phyloP scores from a whole-genome alignment of 2,888 invertebrate species.

The Phrixothrix hirtus region DNA sequence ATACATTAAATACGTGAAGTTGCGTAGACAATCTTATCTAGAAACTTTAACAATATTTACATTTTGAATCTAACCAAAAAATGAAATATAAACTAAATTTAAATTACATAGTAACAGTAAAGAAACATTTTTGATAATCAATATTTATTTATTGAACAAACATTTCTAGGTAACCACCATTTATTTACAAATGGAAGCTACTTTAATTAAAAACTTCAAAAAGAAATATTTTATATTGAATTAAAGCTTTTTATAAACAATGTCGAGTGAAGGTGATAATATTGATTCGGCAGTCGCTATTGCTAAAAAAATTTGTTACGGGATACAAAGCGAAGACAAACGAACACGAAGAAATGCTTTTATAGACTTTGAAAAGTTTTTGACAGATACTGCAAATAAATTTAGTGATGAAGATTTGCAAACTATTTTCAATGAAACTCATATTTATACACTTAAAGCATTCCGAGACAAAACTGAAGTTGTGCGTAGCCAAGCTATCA shows the following conservation, averaged over 20 bases:
- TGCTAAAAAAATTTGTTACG: conserved; percentile 44
- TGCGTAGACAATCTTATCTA: too few relatives aligned
- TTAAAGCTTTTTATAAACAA: too few relatives aligned
- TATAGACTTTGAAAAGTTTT: conserved; percentile 59
- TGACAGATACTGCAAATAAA: conserved; percentile 55
- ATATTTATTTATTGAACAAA: background rate
- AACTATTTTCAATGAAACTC: conserved; percentile 54
- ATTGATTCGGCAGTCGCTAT: conserved; percentile 20
- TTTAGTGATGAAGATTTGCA: conserved; percentile 52
- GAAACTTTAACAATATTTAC: too few relatives aligned
- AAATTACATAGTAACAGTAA: too few relatives aligned
- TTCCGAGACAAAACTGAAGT: conserved; percentile 65
- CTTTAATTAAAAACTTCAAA: background rate
- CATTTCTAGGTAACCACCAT: background rate
- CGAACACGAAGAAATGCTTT: conserved; percentile 62
- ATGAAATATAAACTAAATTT: too few relatives aligned
- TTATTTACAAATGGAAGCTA: background rate
- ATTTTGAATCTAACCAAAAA: too few relatives aligned
- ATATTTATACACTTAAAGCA: conserved; percentile 56
- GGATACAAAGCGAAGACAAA: conserved; percentile 65
- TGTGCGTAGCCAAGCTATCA: conserved; percentile 64
- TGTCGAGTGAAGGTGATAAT: background rate
- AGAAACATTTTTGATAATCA: too few relatives aligned
- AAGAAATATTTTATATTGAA: too few relatives aligned
- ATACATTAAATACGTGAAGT: too few relatives aligned